Base-by-base conservation (phyloP, 2,888 invertebrate species). In the Lepidochrysops patricia region DNA sequence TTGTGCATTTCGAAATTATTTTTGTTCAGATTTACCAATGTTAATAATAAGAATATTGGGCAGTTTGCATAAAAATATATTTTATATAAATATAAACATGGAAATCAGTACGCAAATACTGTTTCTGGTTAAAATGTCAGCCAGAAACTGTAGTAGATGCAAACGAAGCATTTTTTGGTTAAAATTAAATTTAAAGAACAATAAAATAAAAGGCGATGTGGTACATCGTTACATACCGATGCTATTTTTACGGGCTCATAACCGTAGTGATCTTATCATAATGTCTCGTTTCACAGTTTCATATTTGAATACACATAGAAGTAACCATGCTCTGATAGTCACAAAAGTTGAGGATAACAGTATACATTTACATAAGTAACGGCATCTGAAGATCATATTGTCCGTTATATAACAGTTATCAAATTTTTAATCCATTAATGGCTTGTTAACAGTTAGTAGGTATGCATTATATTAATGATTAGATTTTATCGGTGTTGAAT, bases 261-360 rank as follows among this genome's bases (percentile, higher is more conserved):
- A n/a, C 15, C 37, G 2, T 23, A 9, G 23, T 19, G 23, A 43
- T 43, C 19, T 43, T 19, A 43, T 43, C 19, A 9, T 9, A n/a
- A 4, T 43, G 19, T 23, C 12, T 43, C 19, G 43, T 43, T 43
- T 43, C 43, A 4, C 9, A 43, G 43, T 43, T 19, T 43, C 6
- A 43, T 43, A 43, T 43, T 12, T 43, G 43, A 43, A 43, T 23
- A 43, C 43, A 52, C 52, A 15, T 52, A 52, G 52, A 26, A 52
- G 52, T 52, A 52, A 52, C 26, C 52, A 54, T 12, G 54, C 54
- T 54, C 54, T 32, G 54, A 54, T 54, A 54, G 54, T 32, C 32
- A 32, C 29, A 15, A 32, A 29, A 32, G 12, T 29, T 43, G 43
- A 19, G 32, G 9, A 19, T 29, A 52, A 52, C 52, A 54, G 54